Percentiles rank a stretch among this genome's conserved stretches.
phyloP scores from a whole-genome alignment of 2,888 invertebrate species.

The Hydrotaea cyrtoneurina region DNA sequence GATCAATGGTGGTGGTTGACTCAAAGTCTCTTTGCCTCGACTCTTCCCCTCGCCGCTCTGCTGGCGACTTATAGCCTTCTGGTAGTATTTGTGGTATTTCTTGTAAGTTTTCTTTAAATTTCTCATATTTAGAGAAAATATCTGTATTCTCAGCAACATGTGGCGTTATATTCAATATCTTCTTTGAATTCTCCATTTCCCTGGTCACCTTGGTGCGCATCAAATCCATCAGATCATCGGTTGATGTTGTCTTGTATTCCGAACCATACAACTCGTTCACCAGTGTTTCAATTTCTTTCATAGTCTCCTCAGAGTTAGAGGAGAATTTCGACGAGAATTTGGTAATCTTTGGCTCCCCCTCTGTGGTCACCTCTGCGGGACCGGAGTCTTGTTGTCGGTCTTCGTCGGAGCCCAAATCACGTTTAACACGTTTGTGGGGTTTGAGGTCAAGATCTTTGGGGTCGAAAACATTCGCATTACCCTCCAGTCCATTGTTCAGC shows the following conservation, averaged over 20 bases:
- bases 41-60: not conserved
- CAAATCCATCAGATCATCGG: conserved; percentile 51
- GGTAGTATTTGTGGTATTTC: not conserved
- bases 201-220: conserved; percentile 40
- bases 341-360: conserved; percentile 41
- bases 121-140: conserved; percentile 3
- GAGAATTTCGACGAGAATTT: conserved; percentile 61
- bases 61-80: not conserved
- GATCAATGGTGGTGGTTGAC: not conserved
- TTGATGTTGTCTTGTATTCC: conserved; percentile 21
- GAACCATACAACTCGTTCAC: conserved; percentile 56
- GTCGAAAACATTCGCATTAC: conserved; percentile 58
- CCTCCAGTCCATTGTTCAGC: conserved; percentile 72
- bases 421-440: conserved; percentile 66
- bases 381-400: too few species aligned
- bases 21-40: too few species aligned
- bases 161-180: not conserved
- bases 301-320: conserved; percentile 53
- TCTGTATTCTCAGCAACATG: not conserved
- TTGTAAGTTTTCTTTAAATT: conserved; percentile 28
- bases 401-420: conserved; percentile 64
- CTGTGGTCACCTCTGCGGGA: conserved; percentile 19
- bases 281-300: conserved; percentile 51
- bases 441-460: conserved; percentile 63
- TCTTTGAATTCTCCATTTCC: conserved; percentile 39